These are phyloP conservation scores for Indicator indicator DNA, from an alignment of 2,113 vertebrate genomes.

Conservation along the genomic window DNA sequence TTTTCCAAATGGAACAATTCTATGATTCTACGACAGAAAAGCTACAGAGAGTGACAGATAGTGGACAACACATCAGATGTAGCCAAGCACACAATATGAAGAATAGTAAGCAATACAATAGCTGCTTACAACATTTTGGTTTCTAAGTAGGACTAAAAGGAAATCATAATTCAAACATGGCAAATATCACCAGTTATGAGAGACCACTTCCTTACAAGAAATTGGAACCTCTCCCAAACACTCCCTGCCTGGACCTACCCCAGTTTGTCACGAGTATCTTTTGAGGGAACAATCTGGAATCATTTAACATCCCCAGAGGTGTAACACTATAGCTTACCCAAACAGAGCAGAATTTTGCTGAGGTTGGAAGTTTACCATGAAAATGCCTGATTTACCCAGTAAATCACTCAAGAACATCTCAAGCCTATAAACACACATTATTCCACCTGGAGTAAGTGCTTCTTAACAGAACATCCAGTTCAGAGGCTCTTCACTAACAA, in stretches of 20 bases:
- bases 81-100: neutral
- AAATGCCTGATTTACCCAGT: neutral
- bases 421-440: constrained; percentile 7
- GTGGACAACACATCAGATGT: neutral
- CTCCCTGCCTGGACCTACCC: neutral
- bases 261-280: neutral
- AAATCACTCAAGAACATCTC: constrained; percentile 32
- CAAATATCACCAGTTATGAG: neutral
- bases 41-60: neutral
- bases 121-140: constrained; percentile 16
- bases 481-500: neutral
- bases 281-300: constrained; percentile 11
- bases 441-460: constrained; percentile 9
- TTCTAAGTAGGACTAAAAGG: constrained; percentile 19
- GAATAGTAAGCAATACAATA: neutral
- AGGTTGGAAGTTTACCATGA: constrained; percentile 26
- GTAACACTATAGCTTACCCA: neutral
- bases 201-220: neutral
- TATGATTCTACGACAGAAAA: neutral
- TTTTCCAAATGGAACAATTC: no score
- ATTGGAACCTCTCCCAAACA: neutral
- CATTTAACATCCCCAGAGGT: constrained; percentile 35
- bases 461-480: constrained; percentile 7
- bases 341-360: constrained; percentile 13
- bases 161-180: neutral